These are phyloP conservation scores for Saguinus midas DNA, from an alignment of 2,113 vertebrate genomes.

Conservation along the genomic window DNA sequence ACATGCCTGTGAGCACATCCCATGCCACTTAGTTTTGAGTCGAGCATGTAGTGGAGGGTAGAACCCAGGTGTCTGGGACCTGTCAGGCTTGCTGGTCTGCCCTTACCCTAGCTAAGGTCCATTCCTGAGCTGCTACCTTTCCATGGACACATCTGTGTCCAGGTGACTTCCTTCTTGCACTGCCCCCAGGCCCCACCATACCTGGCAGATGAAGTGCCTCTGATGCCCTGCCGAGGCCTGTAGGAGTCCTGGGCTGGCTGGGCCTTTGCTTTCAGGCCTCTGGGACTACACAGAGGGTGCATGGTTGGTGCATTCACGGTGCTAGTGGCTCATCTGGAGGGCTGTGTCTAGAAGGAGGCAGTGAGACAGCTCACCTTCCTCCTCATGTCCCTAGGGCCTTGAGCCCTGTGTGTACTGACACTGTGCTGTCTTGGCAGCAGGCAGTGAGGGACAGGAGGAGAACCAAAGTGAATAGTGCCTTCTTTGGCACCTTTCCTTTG, in stretches of 20 bases:
- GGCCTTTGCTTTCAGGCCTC: not conserved
- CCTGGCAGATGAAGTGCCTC: not conserved
- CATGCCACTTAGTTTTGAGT: rapidly evolving
- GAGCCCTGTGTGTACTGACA: not conserved
- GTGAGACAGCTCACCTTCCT: rapidly evolving
- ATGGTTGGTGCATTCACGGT: rapidly evolving
- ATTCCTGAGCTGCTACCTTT: not conserved
- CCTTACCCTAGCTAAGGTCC: not conserved
- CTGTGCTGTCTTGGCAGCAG: not conserved
- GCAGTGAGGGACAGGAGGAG: not conserved
- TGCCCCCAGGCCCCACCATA: not conserved
- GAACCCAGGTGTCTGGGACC: not conserved
- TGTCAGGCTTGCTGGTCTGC: not conserved
- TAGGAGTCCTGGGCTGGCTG: not conserved
- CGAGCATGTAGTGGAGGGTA: not conserved
- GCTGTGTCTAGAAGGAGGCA: not conserved
- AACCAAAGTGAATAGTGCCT: rapidly evolving
- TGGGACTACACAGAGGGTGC: not conserved
- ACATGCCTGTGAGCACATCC: not conserved
- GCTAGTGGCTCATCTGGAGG: not conserved
- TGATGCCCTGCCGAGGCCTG: rapidly evolving
- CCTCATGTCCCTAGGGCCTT: not conserved
- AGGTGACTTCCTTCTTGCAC: not conserved
- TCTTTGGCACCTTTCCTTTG: rapidly evolving
- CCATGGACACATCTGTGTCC: rapidly evolving